These are phyloP conservation scores for Dicyrtomina minuta DNA, from an alignment of 2,888 invertebrate genomes.

Conservation along the genomic window DNA sequence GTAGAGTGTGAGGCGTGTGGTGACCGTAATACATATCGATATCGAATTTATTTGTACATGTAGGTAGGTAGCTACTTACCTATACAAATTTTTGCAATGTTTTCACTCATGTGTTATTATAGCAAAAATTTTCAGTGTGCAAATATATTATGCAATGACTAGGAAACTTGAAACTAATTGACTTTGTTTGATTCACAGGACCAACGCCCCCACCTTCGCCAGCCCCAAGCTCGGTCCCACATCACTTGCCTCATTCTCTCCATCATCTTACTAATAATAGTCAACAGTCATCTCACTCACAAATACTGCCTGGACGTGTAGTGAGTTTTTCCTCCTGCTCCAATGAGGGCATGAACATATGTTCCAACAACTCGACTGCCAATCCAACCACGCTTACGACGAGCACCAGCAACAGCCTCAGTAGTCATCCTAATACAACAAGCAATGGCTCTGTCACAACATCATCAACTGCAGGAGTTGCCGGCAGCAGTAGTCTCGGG, in stretches of 20 bases:
- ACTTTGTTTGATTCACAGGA: conserved; percentile 36
- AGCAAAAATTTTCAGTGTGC: neutral
- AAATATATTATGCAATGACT: neutral
- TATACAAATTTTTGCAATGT: too few species aligned
- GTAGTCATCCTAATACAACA: neutral
- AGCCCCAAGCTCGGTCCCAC: conserved; percentile 48
- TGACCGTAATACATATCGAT: too few species aligned
- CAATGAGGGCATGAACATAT: conserved; percentile 12
- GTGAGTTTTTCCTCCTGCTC: conserved; percentile 16
- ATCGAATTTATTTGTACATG: too few species aligned
- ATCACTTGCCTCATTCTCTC: conserved; percentile 10
- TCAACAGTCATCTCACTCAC: neutral
- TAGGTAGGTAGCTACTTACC: too few species aligned
- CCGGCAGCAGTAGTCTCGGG: conserved; percentile 37
- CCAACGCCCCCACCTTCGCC: conserved; percentile 54
- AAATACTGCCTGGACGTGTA: conserved; percentile 8
- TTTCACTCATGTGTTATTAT: too few species aligned
- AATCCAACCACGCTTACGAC: neutral
- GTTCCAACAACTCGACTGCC: neutral
- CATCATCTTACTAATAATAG: conserved; percentile 17
- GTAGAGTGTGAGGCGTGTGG: too few species aligned
- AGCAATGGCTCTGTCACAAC: neutral
- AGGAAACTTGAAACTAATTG: neutral
- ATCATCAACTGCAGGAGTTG: neutral
- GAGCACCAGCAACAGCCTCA: neutral